Evolutionary conservation across 37 sponge, comb jelly and placozoan species (phyloP).

Genomic region (Hormiphora californensis): DNA sequence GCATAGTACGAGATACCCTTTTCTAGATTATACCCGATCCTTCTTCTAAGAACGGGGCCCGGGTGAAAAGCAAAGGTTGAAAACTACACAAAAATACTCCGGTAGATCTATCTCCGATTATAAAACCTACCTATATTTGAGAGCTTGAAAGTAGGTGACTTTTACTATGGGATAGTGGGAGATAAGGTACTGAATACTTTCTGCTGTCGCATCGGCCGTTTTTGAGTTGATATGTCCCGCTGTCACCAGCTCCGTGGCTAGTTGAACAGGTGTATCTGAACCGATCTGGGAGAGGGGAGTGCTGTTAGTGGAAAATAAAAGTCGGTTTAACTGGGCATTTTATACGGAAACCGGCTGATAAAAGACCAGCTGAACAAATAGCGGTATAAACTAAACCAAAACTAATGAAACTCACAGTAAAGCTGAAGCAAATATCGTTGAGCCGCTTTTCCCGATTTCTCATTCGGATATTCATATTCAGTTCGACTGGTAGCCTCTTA

Average conservation of each 20-base stretch:
- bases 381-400: too few species aligned
- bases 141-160: conserved; percentile 48
- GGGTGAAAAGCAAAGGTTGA: not conserved
- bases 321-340: too few species aligned
- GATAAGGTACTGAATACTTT: conserved; percentile 38
- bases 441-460: conserved; percentile 35
- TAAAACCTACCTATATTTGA: conserved; percentile 31
- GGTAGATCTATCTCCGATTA: not conserved
- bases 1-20: too few species aligned
- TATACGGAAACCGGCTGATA: too few species aligned
- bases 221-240: conserved; percentile 40
- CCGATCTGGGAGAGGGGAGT: conserved; percentile 37
- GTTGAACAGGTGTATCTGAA: conserved; percentile 4
- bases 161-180: conserved; percentile 31
- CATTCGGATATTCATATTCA: conserved; percentile 18
- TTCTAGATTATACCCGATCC: too few species aligned
- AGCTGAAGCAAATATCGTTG: conserved; percentile 31
- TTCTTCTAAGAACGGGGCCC: not conserved
- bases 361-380: too few species aligned
- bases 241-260: conserved; percentile 25
- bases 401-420: conserved; percentile 34
- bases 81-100: not conserved
- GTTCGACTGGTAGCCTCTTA: conserved; percentile 18
- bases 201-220: conserved; percentile 3
- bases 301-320: too few species aligned